A percentile compares a stretch with the other conserved stretches of the same genome.
phyloP scores from a whole-genome alignment of 2,113 vertebrate genomes.

The Dicrurus megarhynchus region DNA sequence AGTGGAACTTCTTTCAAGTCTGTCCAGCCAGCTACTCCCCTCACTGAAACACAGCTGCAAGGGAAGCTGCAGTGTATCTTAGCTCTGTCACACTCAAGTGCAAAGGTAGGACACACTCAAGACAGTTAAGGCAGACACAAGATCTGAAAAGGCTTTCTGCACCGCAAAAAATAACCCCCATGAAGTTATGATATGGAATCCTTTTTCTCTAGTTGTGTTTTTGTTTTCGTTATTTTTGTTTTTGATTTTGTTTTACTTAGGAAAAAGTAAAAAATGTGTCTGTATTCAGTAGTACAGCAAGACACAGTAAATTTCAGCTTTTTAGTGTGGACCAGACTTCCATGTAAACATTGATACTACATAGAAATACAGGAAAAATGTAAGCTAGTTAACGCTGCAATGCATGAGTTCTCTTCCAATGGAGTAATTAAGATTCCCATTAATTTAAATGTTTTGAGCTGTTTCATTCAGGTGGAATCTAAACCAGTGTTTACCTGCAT shows the following conservation, averaged over 20 bases:
- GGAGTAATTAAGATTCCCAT: not conserved
- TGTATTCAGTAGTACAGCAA: not conserved
- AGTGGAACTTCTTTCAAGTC: not conserved
- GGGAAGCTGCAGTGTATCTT: not conserved
- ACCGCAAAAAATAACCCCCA: accelerated
- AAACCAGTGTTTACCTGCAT: not conserved
- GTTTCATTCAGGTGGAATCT: not conserved
- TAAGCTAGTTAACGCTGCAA: not conserved
- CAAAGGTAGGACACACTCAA: not conserved
- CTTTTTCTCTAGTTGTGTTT: not conserved
- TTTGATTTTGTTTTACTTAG: too few relatives aligned
- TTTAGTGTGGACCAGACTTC: not conserved
- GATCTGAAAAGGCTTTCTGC: not conserved
- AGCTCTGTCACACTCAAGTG: not conserved
- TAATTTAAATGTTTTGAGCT: not conserved
- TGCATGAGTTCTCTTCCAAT: not conserved
- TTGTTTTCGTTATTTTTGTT: not conserved
- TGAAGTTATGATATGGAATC: not conserved
- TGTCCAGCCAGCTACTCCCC: not conserved
- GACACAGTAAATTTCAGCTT: not conserved
- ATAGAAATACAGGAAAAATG: not conserved
- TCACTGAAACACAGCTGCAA: not conserved
- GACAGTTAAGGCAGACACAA: not conserved
- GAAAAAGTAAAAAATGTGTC: not conserved
- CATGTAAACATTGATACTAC: not conserved